Percentiles rank a stretch among this genome's conserved stretches.
These are phyloP conservation scores for Xylophagus ater DNA, from an alignment of 2,888 invertebrate genomes.

Conservation along the genomic window DNA sequence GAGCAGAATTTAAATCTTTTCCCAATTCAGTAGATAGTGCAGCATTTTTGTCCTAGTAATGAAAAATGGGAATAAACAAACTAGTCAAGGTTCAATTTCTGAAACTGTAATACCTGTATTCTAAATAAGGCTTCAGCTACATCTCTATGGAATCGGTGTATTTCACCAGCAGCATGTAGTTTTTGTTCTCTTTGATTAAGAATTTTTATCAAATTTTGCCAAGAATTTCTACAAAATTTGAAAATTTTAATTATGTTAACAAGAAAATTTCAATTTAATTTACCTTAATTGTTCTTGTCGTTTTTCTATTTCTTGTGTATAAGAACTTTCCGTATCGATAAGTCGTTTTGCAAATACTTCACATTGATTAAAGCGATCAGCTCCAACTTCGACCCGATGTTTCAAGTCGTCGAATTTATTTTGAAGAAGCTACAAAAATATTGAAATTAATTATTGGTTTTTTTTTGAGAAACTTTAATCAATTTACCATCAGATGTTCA, in stretches of 20 bases:
- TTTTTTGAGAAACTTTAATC: background rate
- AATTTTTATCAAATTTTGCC: slow-evolving; percentile 79
- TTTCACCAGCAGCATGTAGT: slow-evolving; percentile 88
- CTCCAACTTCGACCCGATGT: slow-evolving; percentile 78
- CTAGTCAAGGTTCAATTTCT: background rate
- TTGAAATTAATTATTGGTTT: background rate
- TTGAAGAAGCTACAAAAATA: slow-evolving; percentile 51
- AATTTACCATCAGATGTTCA: slow-evolving; percentile 65
- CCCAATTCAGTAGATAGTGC: slow-evolving; percentile 70
- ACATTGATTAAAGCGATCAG: slow-evolving; percentile 82
- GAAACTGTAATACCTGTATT: slow-evolving; percentile 45
- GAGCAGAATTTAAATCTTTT: slow-evolving; percentile 75
- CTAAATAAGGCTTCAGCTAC: slow-evolving; percentile 82
- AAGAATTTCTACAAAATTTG: slow-evolving; percentile 50
- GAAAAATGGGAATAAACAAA: background rate
- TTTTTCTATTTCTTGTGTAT: slow-evolving; percentile 72
- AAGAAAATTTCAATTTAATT: slow-evolving; percentile 23
- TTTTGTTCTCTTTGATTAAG: slow-evolving; percentile 78
- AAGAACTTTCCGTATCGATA: slow-evolving; percentile 72
- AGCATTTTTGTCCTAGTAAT: slow-evolving; percentile 61
- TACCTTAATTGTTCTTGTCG: slow-evolving; percentile 80
- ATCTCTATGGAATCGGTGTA: slow-evolving; percentile 94
- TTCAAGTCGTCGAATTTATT: slow-evolving; percentile 90
- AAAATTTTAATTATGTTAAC: background rate
- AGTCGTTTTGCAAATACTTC: slow-evolving; percentile 83